phyloP scores from a whole-genome alignment of 1,140 invertebrate genomes.

The Agrypnia vestita region DNA sequence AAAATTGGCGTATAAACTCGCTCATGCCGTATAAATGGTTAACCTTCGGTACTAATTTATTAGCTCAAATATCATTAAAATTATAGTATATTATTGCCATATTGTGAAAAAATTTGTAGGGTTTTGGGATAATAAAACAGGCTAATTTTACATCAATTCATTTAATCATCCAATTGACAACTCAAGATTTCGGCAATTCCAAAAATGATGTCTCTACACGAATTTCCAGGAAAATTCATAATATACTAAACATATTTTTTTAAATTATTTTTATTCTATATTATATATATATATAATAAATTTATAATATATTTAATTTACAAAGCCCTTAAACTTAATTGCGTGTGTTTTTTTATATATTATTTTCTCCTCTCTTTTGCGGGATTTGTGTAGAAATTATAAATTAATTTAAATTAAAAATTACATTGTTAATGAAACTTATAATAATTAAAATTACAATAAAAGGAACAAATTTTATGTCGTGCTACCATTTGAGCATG shows the following conservation, averaged over 20 bases:
- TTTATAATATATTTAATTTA: conserved; percentile 61
- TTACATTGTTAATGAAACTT: conserved; percentile 19
- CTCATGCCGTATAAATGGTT: too few relatives aligned
- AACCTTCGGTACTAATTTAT: too few relatives aligned
- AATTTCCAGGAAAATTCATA: conserved; percentile 59
- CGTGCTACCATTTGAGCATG: conserved; percentile 36
- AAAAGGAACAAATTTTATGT: conserved; percentile 59
- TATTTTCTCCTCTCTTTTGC: conserved; percentile 30
- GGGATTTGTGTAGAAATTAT: conserved; percentile 34
- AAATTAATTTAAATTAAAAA: conserved; percentile 33
- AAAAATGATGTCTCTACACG: conserved; percentile 62
- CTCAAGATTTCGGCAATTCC: conserved; percentile 62
- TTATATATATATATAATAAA: conserved; percentile 59
- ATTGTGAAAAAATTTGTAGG: not conserved
- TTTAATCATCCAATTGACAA: conserved; percentile 62
- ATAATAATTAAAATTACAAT: conserved; percentile 34
- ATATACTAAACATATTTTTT: conserved; percentile 62
- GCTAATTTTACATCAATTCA: conserved; percentile 61
- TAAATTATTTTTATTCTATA: conserved; percentile 58
- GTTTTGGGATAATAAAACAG: not conserved
- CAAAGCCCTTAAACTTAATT: conserved; percentile 60
- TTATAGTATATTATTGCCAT: too few relatives aligned
- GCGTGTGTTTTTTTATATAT: conserved; percentile 51
- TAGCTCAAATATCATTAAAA: too few relatives aligned
- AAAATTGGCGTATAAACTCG: too few relatives aligned